Evolutionary conservation across 1,140 invertebrate species (phyloP).

Genomic region (Neuroterus valhalla): DNA sequence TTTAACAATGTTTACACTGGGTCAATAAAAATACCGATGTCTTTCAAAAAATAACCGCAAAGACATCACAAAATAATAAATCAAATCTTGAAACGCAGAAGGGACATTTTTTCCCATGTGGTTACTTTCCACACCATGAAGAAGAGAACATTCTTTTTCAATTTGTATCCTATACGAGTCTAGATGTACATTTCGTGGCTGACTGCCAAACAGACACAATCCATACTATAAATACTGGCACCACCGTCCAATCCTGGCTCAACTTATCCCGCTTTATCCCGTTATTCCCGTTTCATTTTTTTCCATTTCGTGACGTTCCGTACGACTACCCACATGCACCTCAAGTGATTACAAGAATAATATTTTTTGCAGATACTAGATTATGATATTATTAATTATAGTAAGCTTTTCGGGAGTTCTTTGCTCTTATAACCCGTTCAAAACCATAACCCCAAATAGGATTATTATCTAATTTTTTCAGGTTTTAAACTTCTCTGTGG

Average conservation of each 20-base stretch:
- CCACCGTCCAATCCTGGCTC: conserved; percentile 54
- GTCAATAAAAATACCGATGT: too few relatives aligned
- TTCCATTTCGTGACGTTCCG: conserved; percentile 46
- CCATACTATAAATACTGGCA: conserved; percentile 69
- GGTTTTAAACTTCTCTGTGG: too few relatives aligned
- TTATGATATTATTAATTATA: too few relatives aligned
- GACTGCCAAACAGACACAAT: conserved; percentile 69
- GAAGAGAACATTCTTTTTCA: conserved; percentile 25
- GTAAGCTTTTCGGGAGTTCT: too few relatives aligned
- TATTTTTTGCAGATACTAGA: neutral
- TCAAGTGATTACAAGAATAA: neutral
- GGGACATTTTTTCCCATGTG: neutral
- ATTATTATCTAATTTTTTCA: too few relatives aligned
- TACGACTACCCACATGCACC: conserved; percentile 38
- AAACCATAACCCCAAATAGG: too few relatives aligned
- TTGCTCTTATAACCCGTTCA: too few relatives aligned
- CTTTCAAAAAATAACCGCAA: too few relatives aligned
- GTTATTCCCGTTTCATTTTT: conserved; percentile 49
- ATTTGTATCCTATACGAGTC: conserved; percentile 41
- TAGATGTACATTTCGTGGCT: conserved; percentile 59
- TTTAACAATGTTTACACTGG: too few relatives aligned
- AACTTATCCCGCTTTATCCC: conserved; percentile 48
- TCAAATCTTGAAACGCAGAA: neutral
- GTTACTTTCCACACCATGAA: conserved; percentile 5
- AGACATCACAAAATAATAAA: too few relatives aligned